Percentiles rank a stretch among this genome's conserved stretches.
Evolutionary conservation across 64 coral and sea anemone species (phyloP).

Genomic region (Orbicella faveolata): DNA sequence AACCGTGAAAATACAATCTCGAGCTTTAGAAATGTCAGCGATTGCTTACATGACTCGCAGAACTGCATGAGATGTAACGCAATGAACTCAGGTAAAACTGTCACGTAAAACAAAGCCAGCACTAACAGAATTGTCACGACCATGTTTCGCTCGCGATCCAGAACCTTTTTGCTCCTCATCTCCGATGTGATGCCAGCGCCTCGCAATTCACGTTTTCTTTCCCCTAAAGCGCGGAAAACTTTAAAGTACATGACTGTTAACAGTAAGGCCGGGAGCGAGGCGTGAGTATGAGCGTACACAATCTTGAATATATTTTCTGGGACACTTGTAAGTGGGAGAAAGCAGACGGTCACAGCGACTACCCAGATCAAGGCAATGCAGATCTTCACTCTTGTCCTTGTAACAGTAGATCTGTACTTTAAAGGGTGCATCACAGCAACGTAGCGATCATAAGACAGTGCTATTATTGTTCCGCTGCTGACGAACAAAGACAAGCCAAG

Average conservation of each 20-base stretch:
- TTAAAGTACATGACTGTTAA: constrained; percentile 26
- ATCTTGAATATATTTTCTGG: constrained; percentile 11
- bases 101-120: constrained; percentile 35
- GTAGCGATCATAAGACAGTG: constrained; percentile 29
- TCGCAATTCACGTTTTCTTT: constrained; percentile 29
- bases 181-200: constrained; percentile 3
- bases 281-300: neutral
- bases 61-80: constrained; percentile 23
- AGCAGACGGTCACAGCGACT: neutral
- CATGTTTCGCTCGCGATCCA: constrained; percentile 24
- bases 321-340: constrained; percentile 1
- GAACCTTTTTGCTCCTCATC: neutral
- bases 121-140: constrained; percentile 37
- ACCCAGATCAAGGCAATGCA: neutral
- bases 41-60: neutral
- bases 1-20: constrained; percentile 28
- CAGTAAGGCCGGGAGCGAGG: neutral
- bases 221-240: neutral
- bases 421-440: constrained; percentile 20
- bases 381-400: neutral
- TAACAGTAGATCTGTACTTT: constrained; percentile 18
- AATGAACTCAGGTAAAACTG: constrained; percentile 24
- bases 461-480: constrained; percentile 31
- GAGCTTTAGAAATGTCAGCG: neutral
- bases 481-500: constrained; percentile 26